Evolutionary conservation across 2,888 invertebrate genomes (phyloP), one percentile per base, ranked within the genome.

Genomic region (Chloroclystis v-ata): DNA sequence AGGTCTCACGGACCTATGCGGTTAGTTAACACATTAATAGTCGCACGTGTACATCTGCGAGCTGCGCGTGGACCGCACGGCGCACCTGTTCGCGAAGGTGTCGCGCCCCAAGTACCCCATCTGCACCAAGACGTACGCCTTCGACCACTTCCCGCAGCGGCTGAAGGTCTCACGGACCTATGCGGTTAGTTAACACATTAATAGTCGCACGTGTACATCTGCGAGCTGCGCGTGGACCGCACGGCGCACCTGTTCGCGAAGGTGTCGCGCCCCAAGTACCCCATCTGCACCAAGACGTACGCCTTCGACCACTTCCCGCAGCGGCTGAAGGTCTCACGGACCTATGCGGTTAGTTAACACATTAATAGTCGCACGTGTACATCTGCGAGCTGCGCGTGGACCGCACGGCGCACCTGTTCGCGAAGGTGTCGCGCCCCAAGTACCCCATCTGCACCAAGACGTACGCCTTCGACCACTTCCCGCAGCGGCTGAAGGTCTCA

Each of bases 361-460:
- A n/a, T 26, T 2, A 4, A 26, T 26, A n/a, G n/a, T n/a, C n/a
- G 54, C 98, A 99, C 88, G 94, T 98, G 51, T 98, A 96, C 80
- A 96, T 99, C 62, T 99, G 98, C 87, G 98, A 99, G 85, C 93
- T 95, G 75, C 92, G 98, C 45, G 96, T 99, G 43, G 98, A 99
- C 82, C 95, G 97, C 74, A 92, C 93, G 20, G 97, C 98, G 41
- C 91, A 97, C 38, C 92, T 97, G 57, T 99, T 99, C 87, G 94
- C 95, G 48, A 95, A 95, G 81, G 92, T 95, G 49, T 92, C 95
- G 12, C 91, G 93, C 57, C 91, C 94, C 51, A 93, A 94, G 76
- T 94, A 94, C 87, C 94, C 95, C 32, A 91, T 96, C 43, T 98
- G 97, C 82, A 97, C 95, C 4, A 95, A 97, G 77, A 92, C 93